Percentiles rank a stretch among this genome's conserved stretches.
Evolutionary conservation across 2,888 invertebrate species (phyloP).

Genomic region (Cheilosia vulpina): DNA sequence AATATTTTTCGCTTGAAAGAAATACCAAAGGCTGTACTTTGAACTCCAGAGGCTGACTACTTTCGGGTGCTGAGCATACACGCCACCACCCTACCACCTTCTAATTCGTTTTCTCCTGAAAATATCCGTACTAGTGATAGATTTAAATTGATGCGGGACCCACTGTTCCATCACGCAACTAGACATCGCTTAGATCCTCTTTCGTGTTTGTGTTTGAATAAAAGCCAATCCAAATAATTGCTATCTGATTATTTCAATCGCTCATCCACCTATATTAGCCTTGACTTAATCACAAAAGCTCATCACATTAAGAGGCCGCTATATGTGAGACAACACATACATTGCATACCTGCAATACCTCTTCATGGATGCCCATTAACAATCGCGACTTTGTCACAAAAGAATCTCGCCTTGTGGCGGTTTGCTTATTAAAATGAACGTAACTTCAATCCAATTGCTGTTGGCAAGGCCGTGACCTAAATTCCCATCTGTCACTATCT

Average conservation of each 20-base stretch:
- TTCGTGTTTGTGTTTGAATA: too few species aligned
- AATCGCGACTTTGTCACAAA: slow-evolving; percentile 24
- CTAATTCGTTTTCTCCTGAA: too few species aligned
- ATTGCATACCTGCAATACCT: not conserved
- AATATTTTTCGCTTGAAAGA: too few species aligned
- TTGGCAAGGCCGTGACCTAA: slow-evolving; percentile 71
- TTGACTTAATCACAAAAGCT: not conserved
- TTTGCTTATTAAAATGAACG: slow-evolving; percentile 60
- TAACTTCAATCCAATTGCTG: slow-evolving; percentile 69
- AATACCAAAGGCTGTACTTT: too few species aligned
- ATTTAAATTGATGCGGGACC: too few species aligned
- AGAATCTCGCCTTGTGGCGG: slow-evolving; percentile 10
- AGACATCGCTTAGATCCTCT: too few species aligned
- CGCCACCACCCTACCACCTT: too few species aligned
- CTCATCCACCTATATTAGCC: not conserved
- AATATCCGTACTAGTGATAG: too few species aligned
- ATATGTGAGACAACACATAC: not conserved
- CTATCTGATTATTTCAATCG: not conserved
- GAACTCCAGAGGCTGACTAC: too few species aligned
- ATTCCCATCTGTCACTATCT: slow-evolving; percentile 58
- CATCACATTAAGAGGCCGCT: not conserved
- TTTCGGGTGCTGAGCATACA: too few species aligned
- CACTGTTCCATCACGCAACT: too few species aligned
- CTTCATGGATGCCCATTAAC: slow-evolving; percentile 27
- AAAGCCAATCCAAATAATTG: not conserved